Evolutionary conservation across 2,888 invertebrate genomes (phyloP).

Genomic region (Macroteleia sp.): DNA sequence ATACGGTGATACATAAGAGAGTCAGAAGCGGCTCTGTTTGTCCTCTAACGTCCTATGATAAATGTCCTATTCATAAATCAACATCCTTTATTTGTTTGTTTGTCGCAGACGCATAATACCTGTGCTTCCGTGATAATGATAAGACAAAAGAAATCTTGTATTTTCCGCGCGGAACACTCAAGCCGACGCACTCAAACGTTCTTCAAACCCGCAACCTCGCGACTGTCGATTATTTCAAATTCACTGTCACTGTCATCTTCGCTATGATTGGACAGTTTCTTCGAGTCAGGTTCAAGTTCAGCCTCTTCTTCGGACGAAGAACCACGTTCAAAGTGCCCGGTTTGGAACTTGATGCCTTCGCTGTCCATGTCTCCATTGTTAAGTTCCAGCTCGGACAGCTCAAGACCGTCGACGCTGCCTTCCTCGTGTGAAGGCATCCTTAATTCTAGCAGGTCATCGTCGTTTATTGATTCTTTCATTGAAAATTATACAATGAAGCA

Average conservation of each 20-base stretch:
- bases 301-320: slow-evolving; percentile 79
- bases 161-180: background rate
- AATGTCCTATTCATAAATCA: slow-evolving; percentile 54
- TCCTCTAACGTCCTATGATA: slow-evolving; percentile 59
- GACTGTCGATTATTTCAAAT: slow-evolving; percentile 81
- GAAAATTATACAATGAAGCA: background rate
- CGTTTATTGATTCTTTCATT: slow-evolving; percentile 76
- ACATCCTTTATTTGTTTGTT: slow-evolving; percentile 47
- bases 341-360: slow-evolving; percentile 68
- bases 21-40: slow-evolving; percentile 49
- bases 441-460: slow-evolving; percentile 77
- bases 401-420: slow-evolving; percentile 78
- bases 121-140: slow-evolving; percentile 40
- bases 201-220: slow-evolving; percentile 72
- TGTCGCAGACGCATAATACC: slow-evolving; percentile 27
- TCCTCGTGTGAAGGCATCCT: slow-evolving; percentile 83
- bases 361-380: slow-evolving; percentile 76
- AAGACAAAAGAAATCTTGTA: slow-evolving; percentile 38
- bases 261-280: slow-evolving; percentile 69
- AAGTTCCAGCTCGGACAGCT: slow-evolving; percentile 80
- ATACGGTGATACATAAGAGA: slow-evolving; percentile 60
- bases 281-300: slow-evolving; percentile 72
- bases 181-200: slow-evolving; percentile 41
- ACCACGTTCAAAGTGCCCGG: slow-evolving; percentile 79
- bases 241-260: slow-evolving; percentile 81